phyloP scores from a whole-genome alignment of 1,140 invertebrate species.

The Adelges cooleyi region DNA sequence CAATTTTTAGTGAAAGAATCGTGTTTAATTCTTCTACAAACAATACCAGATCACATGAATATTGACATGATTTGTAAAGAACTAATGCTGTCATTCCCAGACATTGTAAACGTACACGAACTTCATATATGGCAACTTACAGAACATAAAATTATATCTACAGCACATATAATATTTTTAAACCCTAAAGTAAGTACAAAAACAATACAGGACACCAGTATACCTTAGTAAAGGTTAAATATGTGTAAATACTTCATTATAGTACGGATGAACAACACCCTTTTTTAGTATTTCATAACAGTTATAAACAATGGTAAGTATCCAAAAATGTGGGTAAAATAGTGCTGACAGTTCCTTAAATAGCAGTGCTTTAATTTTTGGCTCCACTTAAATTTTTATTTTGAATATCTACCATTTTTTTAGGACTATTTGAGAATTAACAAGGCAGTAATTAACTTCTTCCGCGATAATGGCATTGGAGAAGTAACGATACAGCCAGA shows the following conservation, averaged over 20 bases:
- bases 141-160: constrained; percentile 54
- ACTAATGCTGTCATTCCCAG: constrained; percentile 57
- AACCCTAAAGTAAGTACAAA: constrained; percentile 37
- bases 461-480: constrained; percentile 58
- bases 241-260: no score
- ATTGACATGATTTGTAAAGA: constrained; percentile 52
- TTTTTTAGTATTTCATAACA: no score
- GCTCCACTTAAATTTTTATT: no score
- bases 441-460: constrained; percentile 53
- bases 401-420: no score
- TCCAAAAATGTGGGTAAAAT: no score
- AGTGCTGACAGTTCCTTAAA: no score
- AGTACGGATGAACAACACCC: no score
- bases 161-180: constrained; percentile 60
- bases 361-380: no score
- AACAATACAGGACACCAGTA: no score
- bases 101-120: constrained; percentile 67
- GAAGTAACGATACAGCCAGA: constrained; percentile 68
- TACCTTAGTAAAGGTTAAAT: no score
- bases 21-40: constrained; percentile 63
- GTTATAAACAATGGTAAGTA: no score
- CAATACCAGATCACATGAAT: constrained; percentile 66
- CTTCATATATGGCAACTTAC: constrained; percentile 71
- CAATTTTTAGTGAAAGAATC: constrained; percentile 61
- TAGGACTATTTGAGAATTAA: constrained; percentile 52